Percentiles rank a stretch among this genome's conserved stretches.
phyloP scores from a whole-genome alignment of 1,140 invertebrate genomes.

The Rhopalosiphum maidis region DNA sequence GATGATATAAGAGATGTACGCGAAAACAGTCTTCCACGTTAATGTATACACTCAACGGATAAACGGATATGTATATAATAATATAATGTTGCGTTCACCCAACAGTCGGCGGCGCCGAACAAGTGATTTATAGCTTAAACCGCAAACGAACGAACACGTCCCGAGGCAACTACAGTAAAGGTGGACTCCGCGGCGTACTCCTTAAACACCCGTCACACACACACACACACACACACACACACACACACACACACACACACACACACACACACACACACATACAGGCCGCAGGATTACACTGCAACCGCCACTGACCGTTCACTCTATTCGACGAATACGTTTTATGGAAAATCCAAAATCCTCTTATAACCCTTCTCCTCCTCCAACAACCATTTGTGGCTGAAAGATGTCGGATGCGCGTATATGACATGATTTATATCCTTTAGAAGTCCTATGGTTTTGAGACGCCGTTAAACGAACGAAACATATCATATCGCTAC shows the following conservation, averaged over 20 bases:
- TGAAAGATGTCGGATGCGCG: neutral
- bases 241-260: too few species aligned
- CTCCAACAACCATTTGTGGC: neutral
- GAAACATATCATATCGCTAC: neutral
- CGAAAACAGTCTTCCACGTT: neutral
- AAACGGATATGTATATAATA: neutral
- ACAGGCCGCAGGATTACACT: neutral
- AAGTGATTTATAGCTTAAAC: slow-evolving; percentile 34
- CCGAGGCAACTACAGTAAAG: neutral
- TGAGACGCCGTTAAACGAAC: neutral
- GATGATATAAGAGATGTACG: neutral
- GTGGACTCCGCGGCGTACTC: neutral
- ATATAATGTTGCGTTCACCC: slow-evolving; percentile 4
- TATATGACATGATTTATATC: slow-evolving; percentile 27
- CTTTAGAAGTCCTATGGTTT: neutral
- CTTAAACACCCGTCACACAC: slow-evolving; percentile 14
- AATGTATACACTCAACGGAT: slow-evolving; percentile 15
- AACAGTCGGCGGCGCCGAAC: neutral
- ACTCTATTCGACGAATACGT: neutral
- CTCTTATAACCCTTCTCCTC: neutral
- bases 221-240: neutral
- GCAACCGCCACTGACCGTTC: neutral
- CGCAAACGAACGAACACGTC: neutral
- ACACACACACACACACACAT: too few species aligned
- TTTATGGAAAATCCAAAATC: slow-evolving; percentile 27